Base-by-base conservation (phyloP, 2,888 invertebrate genomes). In the Octonoba sinensis region DNA sequence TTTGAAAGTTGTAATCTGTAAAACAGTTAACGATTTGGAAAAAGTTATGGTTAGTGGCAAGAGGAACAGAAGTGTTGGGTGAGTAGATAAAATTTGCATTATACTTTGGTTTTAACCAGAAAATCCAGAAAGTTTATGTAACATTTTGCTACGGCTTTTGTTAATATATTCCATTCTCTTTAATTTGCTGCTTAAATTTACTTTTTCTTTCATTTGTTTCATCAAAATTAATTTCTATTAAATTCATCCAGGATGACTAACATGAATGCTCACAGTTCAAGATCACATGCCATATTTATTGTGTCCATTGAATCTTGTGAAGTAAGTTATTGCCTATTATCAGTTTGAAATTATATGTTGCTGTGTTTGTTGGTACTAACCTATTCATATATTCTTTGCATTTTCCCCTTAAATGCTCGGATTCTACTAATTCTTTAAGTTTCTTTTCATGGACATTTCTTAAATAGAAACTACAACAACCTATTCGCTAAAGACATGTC, bases 261-360 rank as follows among this genome's bases (percentile, higher is more conserved):
- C 89, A 98, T 98, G 97, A 99, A 99, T 90, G 96, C 97, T 89
- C 97, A 98, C 89, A 97, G 97, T 87, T 97, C 97, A 54, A 91
- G 99, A 84, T 97, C 97, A 64, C 99, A 99, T 90, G 99, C 99
- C 73, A 98, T 99, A 85, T 99, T 99, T 89, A 94, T 97, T 88
- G 96, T 99, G 86, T 97, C 97, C 70, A 94, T 99, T 62, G 99
- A 99, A 91, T 97, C 97, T 91, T 93, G 94, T 84, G 93, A 93
- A 87, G 91, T 89, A 86, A 82, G 86, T 18, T 13, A 20, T n/a
- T 11, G 4, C 18, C n/a, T 54, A 15, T 24, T 24, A 24, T 16
- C 12, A 13, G 8, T 59, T 59, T 16, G 3, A 59, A 24, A 59
- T 0, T 16, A 1, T 59, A 4, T 59, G 20, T 16, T 59, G 59